Base-by-base conservation (phyloP, 1,140 invertebrate species). In the Dolichoris vasculosae region DNA sequence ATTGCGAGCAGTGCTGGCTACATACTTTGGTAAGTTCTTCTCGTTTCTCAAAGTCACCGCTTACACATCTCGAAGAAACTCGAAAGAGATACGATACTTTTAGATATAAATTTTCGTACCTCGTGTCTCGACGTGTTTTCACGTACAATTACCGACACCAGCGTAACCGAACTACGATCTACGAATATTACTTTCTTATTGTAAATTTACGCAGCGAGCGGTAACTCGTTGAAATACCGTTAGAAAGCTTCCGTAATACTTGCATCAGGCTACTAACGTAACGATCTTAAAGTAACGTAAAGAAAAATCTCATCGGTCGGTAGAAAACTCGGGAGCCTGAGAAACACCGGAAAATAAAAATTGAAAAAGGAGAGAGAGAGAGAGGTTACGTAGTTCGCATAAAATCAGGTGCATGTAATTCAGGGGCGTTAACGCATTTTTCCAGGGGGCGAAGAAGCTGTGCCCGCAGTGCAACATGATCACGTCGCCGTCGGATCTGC, bases 381-480 rank as follows among this genome's bases (percentile, higher is more conserved):
- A n/a, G n/a, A n/a, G n/a, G n/a, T n/a, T n/a, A n/a, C 38, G 2
- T 0, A 59, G 7, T 40, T 2, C 35, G 8, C 0, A 0, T 4
- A 43, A 43, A 73, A 43, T 43, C 55, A 43, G 26, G 43, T 73
- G 26, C 23, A 69, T n/a, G n/a, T 64, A 78, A 80, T 8, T 7
- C 80, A 20, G 13, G 75, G 26, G 23, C 46, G 46, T 43, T 48
- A 26, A 43, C 30, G 23, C 32, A 64, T 82, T 51, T 79, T 87
- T 83, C 48, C 93, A 96, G 95, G 96, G 97, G 48, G 96, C 97
- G 0, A 98, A 98, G 94, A 98, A 98, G 90, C 94, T 98, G 38
- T 99, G 98, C 93, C 98, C 98, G 0, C 98, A 98, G 90, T 98
- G 98, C 92, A 98, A 98, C 94, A 97, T 97, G 93, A 98, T 98